Evolutionary conservation across 1,140 invertebrate species (phyloP), one percentile per base, ranked within the genome.

Genomic region (Dinoponera quadriceps): DNA sequence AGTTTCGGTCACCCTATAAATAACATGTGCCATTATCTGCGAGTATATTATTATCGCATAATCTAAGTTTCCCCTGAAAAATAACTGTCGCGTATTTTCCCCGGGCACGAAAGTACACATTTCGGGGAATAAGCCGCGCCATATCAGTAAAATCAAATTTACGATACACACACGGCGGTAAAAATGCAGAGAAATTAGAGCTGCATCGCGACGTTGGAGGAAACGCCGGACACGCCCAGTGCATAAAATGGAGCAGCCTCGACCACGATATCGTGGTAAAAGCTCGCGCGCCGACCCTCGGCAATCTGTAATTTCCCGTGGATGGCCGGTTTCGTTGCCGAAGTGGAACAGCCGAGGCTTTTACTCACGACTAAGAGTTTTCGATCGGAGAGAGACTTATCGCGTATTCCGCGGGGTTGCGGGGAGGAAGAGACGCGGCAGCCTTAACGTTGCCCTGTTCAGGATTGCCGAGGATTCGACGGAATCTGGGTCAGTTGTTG

Each of bases 401-500:
- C 54, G 73, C 33, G 44, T n/a, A 78, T 54, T 51, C 33, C 38
- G 13, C 18, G 9, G 48, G 83, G 13, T 9, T 1, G 11, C 38
- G 68, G 86, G 55, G 63, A 80, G 48, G 72, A 27, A 20, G 59
- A 55, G 38, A 16, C 14, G 13, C 20, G 25, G 25, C 38, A 77
- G 44, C 59, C 80, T 72, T 27, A 54, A 86, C 83, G 63, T 9
- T 44, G 63, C 65, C 51, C 78, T 72, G 73, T 77, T 3, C 74
- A 55, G 49, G 71, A 66, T 54, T 18, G 81, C 16, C 54, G n/a
- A 81, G 74, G 86, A 87, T 75, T 48, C 54, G 3, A n/a, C 18
- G 27, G 63, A 87, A 88, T 88, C 27, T 88, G 48, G 86, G 85
- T 84, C 85, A 84, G 27, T 69, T 83, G 74, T 88, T 88, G 75